These are phyloP conservation scores for Drosophila rhopaloa DNA, from an alignment of 1,140 invertebrate genomes.

Conservation along the genomic window DNA sequence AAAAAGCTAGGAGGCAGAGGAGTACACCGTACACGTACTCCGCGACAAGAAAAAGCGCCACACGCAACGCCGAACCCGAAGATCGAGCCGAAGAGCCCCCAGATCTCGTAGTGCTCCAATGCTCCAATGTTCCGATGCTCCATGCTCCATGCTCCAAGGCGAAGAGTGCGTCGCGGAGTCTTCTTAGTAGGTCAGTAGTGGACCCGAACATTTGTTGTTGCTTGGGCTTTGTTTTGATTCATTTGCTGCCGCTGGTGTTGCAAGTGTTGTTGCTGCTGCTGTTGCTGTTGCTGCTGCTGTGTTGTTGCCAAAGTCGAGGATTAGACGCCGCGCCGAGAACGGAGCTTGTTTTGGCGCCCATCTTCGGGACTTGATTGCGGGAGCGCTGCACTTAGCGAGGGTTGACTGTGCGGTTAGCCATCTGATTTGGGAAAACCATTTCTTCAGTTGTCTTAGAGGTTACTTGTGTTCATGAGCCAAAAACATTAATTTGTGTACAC, in stretches of 20 bases:
- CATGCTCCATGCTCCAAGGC: neutral
- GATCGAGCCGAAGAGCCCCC: slow-evolving; percentile 10
- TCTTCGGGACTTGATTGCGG: slow-evolving; percentile 36
- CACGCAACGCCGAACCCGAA: slow-evolving; percentile 62
- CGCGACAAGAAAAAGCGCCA: slow-evolving; percentile 57
- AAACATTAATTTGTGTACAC: too few species aligned
- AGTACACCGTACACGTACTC: slow-evolving; percentile 20
- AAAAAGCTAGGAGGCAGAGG: slow-evolving; percentile 24
- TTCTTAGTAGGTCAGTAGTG: slow-evolving; percentile 83
- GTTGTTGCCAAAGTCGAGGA: slow-evolving; percentile 25
- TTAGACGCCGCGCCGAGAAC: slow-evolving; percentile 32
- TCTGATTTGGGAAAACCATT: neutral
- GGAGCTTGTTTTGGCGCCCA: slow-evolving; percentile 63
- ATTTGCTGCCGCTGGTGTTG: slow-evolving; percentile 47
- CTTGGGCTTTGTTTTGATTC: slow-evolving; percentile 63
- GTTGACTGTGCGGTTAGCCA: neutral
- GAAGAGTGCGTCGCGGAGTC: slow-evolving; percentile 46
- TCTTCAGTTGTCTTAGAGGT: neutral
- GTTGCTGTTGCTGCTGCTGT: neutral
- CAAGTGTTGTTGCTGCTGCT: slow-evolving; percentile 16
- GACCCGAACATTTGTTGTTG: slow-evolving; percentile 65
- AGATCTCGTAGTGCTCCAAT: neutral
- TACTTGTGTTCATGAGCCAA: too few species aligned
- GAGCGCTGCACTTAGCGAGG: slow-evolving; percentile 18
- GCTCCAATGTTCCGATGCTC: neutral